These are phyloP conservation scores for Plusia festucae DNA, from an alignment of 2,888 invertebrate genomes.

Conservation along the genomic window DNA sequence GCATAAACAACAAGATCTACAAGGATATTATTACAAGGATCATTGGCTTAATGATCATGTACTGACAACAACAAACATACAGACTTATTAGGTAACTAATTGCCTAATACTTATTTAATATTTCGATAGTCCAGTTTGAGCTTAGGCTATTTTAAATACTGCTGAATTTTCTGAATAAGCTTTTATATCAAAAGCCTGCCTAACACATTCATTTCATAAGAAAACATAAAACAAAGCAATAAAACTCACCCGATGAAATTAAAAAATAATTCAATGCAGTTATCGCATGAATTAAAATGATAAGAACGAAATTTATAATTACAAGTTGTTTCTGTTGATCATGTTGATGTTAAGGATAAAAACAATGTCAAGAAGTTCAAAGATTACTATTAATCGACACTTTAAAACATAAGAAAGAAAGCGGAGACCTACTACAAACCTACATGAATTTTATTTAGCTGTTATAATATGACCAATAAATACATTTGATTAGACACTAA, in stretches of 20 bases:
- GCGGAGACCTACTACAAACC: background rate
- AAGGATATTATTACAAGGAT: too few relatives aligned
- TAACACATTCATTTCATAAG: too few relatives aligned
- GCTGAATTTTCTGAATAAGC: too few relatives aligned
- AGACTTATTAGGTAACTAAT: too few relatives aligned
- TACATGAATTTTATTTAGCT: too few relatives aligned
- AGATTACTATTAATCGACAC: background rate
- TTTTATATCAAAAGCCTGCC: too few relatives aligned
- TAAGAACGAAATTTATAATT: background rate
- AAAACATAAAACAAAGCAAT: background rate
- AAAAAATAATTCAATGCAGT: background rate
- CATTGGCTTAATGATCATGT: too few relatives aligned
- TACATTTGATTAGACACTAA: background rate
- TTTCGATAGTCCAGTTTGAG: too few relatives aligned
- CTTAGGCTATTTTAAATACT: too few relatives aligned
- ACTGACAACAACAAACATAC: too few relatives aligned
- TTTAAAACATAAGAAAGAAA: background rate
- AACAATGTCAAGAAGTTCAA: background rate
- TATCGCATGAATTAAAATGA: background rate
- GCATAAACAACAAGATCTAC: too few relatives aligned
- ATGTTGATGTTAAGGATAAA: background rate
- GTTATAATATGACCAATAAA: background rate
- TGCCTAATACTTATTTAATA: too few relatives aligned
- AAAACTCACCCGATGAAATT: background rate
- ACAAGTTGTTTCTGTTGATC: background rate